Conservation (phyloP, 2,797 vertebrate genomes). For the Macropodus opercularis region DNA sequence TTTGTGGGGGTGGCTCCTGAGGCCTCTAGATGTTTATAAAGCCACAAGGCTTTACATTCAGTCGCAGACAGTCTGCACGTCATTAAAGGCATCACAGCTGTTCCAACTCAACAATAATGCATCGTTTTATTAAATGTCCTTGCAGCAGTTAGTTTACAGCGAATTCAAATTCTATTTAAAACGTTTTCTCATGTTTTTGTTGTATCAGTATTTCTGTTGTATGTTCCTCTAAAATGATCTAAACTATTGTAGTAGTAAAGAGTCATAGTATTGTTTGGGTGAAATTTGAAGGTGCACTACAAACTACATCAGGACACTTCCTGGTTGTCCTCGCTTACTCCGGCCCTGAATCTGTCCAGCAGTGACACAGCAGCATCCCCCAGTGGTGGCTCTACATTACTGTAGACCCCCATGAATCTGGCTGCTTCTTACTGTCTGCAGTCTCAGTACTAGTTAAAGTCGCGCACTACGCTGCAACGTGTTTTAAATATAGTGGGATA, state of each 20-base stretch:
- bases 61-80: slow-evolving; percentile 5
- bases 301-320: neutral
- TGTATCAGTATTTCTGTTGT: neutral
- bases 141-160: neutral
- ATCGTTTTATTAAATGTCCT: neutral
- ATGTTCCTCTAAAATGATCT: neutral
- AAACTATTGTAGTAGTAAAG: neutral
- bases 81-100: neutral
- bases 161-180: neutral
- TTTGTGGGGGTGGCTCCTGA: slow-evolving; percentile 16
- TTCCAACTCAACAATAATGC: neutral
- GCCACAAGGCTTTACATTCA: too few species aligned
- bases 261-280: slow-evolving; percentile 2
- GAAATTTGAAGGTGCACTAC: slow-evolving; percentile 2
- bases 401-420: slow-evolving; percentile 13
- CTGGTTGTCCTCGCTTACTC: neutral
- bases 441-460: neutral
- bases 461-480: neutral
- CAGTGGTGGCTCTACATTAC: slow-evolving; percentile 60
- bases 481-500: slow-evolving; percentile 1
- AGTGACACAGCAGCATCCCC: slow-evolving; percentile 59
- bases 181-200: neutral
- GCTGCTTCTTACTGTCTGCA: slow-evolving; percentile 6
- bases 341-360: neutral
- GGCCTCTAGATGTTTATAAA: slow-evolving; percentile 29